Evolutionary conservation across 1,140 invertebrate genomes (phyloP).

Genomic region (Drosophila nigrodunni): DNA sequence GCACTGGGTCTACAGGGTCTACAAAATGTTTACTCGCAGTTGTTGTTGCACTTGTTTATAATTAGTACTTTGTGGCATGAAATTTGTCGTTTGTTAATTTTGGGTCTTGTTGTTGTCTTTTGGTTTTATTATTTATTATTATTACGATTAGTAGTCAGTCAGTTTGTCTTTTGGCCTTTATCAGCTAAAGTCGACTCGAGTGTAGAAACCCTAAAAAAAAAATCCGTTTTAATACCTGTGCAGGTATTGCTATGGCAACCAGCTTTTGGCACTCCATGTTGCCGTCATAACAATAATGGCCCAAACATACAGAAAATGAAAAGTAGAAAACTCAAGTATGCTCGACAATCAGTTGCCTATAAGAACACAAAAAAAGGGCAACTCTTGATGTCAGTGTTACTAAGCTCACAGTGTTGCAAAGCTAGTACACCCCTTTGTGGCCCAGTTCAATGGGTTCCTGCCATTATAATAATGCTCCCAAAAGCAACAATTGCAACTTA

Average conservation of each 20-base stretch:
- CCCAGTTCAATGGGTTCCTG: no score
- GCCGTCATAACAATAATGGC: constrained; percentile 3
- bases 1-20: neutral
- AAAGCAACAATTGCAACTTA: constrained; percentile 42
- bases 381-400: no score
- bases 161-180: constrained; percentile 11
- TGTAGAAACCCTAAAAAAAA: neutral
- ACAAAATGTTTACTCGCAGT: constrained; percentile 1
- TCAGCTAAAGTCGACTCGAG: constrained; percentile 5
- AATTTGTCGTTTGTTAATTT: constrained; percentile 22
- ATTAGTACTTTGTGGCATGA: constrained; percentile 9
- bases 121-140: constrained; percentile 47
- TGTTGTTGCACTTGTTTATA: constrained; percentile 14
- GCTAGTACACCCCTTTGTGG: no score
- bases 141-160: constrained; percentile 27
- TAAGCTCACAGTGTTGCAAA: no score
- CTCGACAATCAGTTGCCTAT: no score
- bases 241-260: constrained; percentile 18
- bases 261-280: constrained; percentile 18
- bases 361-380: no score
- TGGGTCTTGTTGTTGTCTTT: constrained; percentile 30
- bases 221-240: neutral
- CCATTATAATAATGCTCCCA: constrained; percentile 36
- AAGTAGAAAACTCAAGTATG: neutral
- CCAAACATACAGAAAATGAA: neutral